Conservation (phyloP, 1,140 invertebrate species). For the Cepaea nemoralis region DNA sequence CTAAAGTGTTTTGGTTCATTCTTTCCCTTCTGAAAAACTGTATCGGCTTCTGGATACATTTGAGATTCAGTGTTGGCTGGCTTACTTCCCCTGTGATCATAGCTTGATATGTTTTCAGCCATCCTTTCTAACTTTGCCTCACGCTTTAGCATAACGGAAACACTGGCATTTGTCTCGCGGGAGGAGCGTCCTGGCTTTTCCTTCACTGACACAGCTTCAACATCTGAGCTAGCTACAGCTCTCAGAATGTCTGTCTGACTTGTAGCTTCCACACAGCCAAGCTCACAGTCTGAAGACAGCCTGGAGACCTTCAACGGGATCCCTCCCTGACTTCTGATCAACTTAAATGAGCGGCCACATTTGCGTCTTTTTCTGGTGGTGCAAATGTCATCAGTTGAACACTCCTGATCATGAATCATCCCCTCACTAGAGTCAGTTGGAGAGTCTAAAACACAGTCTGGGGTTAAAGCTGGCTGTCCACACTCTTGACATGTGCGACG, state of each 20-base stretch:
- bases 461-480: background rate
- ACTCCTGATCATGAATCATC: background rate
- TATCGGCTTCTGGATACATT: background rate
- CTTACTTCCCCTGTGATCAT: background rate
- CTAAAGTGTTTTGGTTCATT: background rate
- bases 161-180: background rate
- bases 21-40: background rate
- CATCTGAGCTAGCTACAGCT: background rate
- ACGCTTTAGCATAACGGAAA: conserved; percentile 17
- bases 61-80: background rate
- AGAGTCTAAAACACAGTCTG: background rate
- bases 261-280: background rate
- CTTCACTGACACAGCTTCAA: background rate
- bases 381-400: background rate
- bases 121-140: conserved; percentile 15
- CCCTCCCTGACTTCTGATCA: background rate
- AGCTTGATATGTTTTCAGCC: background rate
- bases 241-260: background rate
- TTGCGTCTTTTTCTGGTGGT: background rate
- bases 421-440: background rate
- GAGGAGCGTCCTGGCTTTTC: background rate
- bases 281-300: background rate
- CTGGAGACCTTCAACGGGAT: background rate
- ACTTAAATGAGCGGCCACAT: background rate
- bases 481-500: background rate